Percentiles rank a stretch among this genome's conserved stretches.
Evolutionary conservation across 2,113 vertebrate species (phyloP).

Genomic region (Ictalurus furcatus): DNA sequence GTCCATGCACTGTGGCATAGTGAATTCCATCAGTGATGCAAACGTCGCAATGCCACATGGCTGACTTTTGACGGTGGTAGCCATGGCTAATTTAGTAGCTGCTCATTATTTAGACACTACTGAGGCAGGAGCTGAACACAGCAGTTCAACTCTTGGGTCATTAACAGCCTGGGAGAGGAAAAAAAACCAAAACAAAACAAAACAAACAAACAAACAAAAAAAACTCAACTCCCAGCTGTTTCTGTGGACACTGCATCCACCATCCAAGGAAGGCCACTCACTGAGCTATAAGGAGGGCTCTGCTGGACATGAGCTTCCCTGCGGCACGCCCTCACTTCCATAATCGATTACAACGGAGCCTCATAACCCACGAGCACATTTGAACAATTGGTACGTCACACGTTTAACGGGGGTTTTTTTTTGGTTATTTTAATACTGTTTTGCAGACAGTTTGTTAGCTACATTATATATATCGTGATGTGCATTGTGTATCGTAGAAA

Average conservation of each 20-base stretch:
- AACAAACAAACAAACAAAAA: too few species aligned
- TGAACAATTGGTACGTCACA: not conserved
- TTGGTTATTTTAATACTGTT: too few species aligned
- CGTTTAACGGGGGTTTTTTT: too few species aligned
- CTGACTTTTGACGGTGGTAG: not conserved
- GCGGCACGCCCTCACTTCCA: not conserved
- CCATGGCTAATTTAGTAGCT: not conserved
- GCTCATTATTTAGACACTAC: not conserved
- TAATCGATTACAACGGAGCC: not conserved
- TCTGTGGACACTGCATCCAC: not conserved
- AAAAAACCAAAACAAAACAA: too few species aligned
- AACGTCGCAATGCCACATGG: not conserved
- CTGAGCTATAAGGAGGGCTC: not conserved
- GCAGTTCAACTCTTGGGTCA: too few species aligned
- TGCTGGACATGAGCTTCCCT: not conserved
- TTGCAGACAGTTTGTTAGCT: too few species aligned
- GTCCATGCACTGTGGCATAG: not conserved
- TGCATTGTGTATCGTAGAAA: too few species aligned
- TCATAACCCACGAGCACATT: not conserved
- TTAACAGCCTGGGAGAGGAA: too few species aligned
- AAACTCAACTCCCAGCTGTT: not conserved
- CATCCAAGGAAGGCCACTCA: not conserved
- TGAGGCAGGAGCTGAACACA: not conserved
- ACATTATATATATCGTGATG: too few species aligned
- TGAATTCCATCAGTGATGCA: not conserved